Base-by-base conservation (phyloP, 2,797 vertebrate species). In the Amniataba percoides region DNA sequence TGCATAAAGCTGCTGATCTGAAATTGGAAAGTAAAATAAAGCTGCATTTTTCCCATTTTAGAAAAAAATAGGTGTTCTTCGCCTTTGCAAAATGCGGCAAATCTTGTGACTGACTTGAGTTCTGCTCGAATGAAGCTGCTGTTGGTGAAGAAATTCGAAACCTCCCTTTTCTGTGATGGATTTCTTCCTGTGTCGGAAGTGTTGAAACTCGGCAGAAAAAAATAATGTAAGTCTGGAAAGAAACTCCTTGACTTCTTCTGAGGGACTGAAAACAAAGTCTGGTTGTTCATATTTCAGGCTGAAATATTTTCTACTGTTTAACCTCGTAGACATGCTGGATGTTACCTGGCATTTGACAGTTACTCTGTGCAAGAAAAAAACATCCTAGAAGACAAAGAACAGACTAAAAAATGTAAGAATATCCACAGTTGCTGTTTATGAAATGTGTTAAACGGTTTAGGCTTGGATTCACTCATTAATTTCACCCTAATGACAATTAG, bases 151-250 rank as follows among this genome's bases (percentile, higher is more conserved):
- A 23, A 74, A 78, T 59, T 27, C 9, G 12, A 72, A 75, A 56
- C 27, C 4, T 45, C 21, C 34, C 19, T 64, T 74, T 53, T 23
- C 46, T 64, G 25, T 66, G 45, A 70, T 77, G 23, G 27, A 62
- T 70, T 42, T 62, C 53, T 60, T 51, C 12, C 25, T 39, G 1
- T 48, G 39, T 16, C 34, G 23, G 12, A 55, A 18, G 7, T 52
- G 65, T 40, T 45, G 62, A 62, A 49, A 39, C 43, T n/a, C 7
- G n/a, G 39, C 16, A 23, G 34, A 52, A 52, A 65, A 31, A 31
- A 31, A 31, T n/a, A 59, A 5, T 25, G 5, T 19, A 11, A 31
- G 31, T 36, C 34, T 59, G 36, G n/a, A 39, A 51, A 19, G 12
- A 71, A 62, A 63, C 18, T 5, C 7, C 15, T 43, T 25, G 18